phyloP scores from a whole-genome alignment of 2,113 vertebrate genomes.

The Eulacestoma nigropectus region DNA sequence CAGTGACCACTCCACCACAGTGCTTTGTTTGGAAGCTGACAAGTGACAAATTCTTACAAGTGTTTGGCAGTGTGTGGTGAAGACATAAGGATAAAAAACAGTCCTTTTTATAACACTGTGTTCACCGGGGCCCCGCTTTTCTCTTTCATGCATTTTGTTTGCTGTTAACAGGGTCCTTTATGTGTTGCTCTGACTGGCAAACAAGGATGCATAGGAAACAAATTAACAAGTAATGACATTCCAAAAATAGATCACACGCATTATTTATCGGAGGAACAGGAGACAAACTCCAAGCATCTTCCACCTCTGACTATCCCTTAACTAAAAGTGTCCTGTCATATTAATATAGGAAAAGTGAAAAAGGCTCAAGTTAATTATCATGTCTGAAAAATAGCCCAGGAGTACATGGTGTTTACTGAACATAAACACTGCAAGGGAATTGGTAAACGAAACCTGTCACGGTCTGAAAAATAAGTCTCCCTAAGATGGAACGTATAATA shows the following conservation, averaged over 20 bases:
- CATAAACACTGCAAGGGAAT: neutral
- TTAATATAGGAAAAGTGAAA: neutral
- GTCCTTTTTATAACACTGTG: neutral
- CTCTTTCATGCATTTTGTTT: neutral
- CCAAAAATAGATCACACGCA: neutral
- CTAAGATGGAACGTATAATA: neutral
- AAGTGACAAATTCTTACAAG: neutral
- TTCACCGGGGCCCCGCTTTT: neutral
- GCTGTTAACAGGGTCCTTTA: neutral
- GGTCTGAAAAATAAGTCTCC: constrained; percentile 1
- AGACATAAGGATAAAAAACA: neutral
- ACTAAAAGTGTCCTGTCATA: neutral
- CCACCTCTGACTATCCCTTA: neutral
- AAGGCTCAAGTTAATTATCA: constrained; percentile 1
- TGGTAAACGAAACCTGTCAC: constrained; percentile 2
- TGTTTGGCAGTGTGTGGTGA: neutral
- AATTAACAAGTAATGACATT: neutral
- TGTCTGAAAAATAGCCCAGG: neutral
- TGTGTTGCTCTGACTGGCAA: neutral
- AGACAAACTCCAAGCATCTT: neutral
- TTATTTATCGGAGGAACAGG: neutral
- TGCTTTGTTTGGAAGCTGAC: neutral
- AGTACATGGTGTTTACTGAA: neutral
- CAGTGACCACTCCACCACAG: neutral
- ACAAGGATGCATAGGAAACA: neutral